Base-by-base conservation (phyloP, 2,888 invertebrate species). In the Noctua pronuba region DNA sequence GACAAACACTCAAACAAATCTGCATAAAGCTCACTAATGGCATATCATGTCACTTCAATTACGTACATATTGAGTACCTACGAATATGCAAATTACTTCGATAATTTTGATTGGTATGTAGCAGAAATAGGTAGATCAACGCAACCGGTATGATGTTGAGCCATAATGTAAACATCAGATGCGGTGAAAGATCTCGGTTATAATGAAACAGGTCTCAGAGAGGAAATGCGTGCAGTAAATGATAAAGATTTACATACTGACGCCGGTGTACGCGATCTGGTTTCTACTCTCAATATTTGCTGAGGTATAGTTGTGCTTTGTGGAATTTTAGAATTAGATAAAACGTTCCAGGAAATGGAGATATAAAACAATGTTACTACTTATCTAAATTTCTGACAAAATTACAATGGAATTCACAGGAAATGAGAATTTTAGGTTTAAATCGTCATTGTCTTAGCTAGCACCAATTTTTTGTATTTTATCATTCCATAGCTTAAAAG, bases 161-260 rank as follows among this genome's bases (percentile, higher is more conserved):
- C 72, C 66, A 86, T 86, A 90, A 90, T 88, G 83, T 88, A 90
- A 90, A 92, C 88, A 90, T 89, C 79, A 87, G 87, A 88, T 80
- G 86, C 87, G 78, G 84, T 62, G 62, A 88, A 89, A 88, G 83
- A 88, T 90, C 81, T 83, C 80, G 82, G 86, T 85, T 88, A 82
- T 88, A 88, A 86, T 83, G 83, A 88, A 92, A 92, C 92, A 83
- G 88, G 92, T 91, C 82, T 89, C 79, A 55, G 83, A 88, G 88
- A 94, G 95, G 95, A 95, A 95, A 93, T 93, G 94, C 94, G 94
- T 95, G 94, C 93, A 93, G 94, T 89, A 93, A 94, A 94, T 94
- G 92, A 95, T 93, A 92, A 93, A 94, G 93, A 93, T 93, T 94
- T 93, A 92, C 93, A 91, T 93, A 93, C 90, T 90, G 90, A 89